Evolutionary conservation across 2,888 invertebrate species (phyloP), one percentile per base, ranked within the genome.

Genomic region (Argynnis bischoffii): DNA sequence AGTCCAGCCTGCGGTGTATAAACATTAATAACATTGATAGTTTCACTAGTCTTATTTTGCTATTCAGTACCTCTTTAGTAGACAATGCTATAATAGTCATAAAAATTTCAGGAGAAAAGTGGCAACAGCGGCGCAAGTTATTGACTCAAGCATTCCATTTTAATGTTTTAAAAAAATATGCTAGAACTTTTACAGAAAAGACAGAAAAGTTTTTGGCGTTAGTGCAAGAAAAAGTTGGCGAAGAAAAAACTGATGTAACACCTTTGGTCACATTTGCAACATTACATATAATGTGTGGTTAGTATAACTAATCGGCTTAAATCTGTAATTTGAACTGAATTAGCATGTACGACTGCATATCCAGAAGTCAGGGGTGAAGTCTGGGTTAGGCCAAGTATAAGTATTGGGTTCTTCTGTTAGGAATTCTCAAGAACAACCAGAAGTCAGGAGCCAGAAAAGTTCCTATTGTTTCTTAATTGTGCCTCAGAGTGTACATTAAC

Each of bases 101-200:
- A 35, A 31, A 48, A 46, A 55, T 66, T 63, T 68, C n/a, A 71
- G 67, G 67, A 3, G 14, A 21, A 13, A 71, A 68, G 76, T 92
- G 92, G 92, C 80, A 82, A 5, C 81, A 81, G 47, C 80, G 88
- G 53, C 79, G 92, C 18, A 89, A 90, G 72, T 74, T 90, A 35
- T 77, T 92, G 15, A 91, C 89, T 1, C 87, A 90, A 15, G 87
- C 90, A 0, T 92, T 91, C 73, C 91, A 92, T 74, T 90, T 88
- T 69, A 84, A 83, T 41, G 86, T 90, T 46, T 69, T 92, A 64
- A 83, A 81, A 57, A 81, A 84, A 67, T 92, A 88, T 72, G 76
- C 81, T 2, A 73, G 69, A 5, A 83, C 82, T 0, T 87, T 92
- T 71, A 80, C 76, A 55, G 83, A 85, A 60, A 84, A 88, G 60